Percentiles rank a stretch among this genome's conserved stretches.
phyloP scores from a whole-genome alignment of 2,888 invertebrate genomes.

The Rapana venosa region DNA sequence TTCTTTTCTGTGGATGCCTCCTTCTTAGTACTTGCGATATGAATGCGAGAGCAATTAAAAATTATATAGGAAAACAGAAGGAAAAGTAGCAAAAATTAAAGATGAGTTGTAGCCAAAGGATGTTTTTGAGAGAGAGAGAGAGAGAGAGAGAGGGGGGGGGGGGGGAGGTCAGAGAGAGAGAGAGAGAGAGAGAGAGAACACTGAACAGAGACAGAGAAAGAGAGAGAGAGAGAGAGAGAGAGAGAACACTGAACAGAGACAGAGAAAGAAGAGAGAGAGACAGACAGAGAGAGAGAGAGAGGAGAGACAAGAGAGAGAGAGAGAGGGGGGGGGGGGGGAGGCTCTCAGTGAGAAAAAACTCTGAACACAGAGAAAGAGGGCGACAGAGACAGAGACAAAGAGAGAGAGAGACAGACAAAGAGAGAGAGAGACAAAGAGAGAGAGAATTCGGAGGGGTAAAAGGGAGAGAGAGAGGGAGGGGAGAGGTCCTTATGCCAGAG shows the following conservation, averaged over 20 bases:
- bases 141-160: not conserved
- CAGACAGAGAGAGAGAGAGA: too few species aligned
- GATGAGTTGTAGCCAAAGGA: too few species aligned
- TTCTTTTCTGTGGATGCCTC: too few species aligned
- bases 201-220: not conserved
- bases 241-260: not conserved
- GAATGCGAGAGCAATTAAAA: too few species aligned
- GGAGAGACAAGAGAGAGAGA: not conserved
- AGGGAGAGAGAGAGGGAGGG: too few species aligned
- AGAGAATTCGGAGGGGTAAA: too few species aligned
- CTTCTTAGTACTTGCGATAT: too few species aligned
- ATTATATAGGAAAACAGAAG: too few species aligned
- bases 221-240: not conserved
- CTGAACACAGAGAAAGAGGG: slow-evolving; percentile 25
- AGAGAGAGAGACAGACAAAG: slow-evolving; percentile 33
- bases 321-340: not conserved
- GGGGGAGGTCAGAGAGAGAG: not conserved
- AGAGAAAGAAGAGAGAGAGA: too few species aligned
- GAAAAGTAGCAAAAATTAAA: too few species aligned
- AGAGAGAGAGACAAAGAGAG: slow-evolving; percentile 41
- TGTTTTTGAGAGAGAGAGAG: not conserved
- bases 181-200: not conserved
- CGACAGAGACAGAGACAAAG: slow-evolving; percentile 31
- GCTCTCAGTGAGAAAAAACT: not conserved
- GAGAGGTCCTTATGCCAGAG: too few species aligned